Evolutionary conservation across 2,888 invertebrate species (phyloP).

Genomic region (Acrobeloides nanus): DNA sequence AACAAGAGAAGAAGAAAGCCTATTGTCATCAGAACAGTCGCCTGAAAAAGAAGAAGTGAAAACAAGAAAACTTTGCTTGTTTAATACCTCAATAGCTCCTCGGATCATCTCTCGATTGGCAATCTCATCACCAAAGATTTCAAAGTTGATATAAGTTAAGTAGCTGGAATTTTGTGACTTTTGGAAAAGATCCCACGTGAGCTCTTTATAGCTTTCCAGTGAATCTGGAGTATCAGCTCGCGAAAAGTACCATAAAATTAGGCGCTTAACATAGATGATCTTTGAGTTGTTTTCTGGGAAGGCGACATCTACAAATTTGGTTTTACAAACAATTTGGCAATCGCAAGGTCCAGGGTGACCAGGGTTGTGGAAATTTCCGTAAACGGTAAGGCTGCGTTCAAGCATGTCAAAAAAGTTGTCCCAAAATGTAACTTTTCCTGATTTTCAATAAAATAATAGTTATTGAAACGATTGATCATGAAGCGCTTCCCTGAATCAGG

Average conservation of each 20-base stretch:
- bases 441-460: too few relatives aligned
- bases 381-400: too few relatives aligned
- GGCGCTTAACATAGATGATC: constrained; percentile 24
- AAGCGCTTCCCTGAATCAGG: too few relatives aligned
- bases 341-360: constrained; percentile 1
- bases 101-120: constrained; percentile 51
- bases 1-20: constrained; percentile 44
- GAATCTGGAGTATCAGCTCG: constrained; percentile 34
- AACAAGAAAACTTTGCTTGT: constrained; percentile 1
- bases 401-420: too few relatives aligned
- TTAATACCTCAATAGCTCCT: constrained; percentile 43
- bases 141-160: constrained; percentile 31
- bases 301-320: constrained; percentile 7
- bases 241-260: constrained; percentile 49
- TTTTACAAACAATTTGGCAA: constrained; percentile 3
- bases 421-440: too few relatives aligned
- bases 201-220: constrained; percentile 19
- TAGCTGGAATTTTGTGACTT: constrained; percentile 20
- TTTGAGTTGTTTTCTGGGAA: constrained; percentile 27
- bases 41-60: constrained; percentile 17
- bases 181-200: constrained; percentile 32
- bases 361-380: too few relatives aligned
- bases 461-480: too few relatives aligned
- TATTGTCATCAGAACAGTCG: constrained; percentile 47
- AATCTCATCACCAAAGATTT: constrained; percentile 48